These are phyloP conservation scores for Xestoiulus laeticollis DNA, from an alignment of 2,888 invertebrate species.

Conservation along the genomic window DNA sequence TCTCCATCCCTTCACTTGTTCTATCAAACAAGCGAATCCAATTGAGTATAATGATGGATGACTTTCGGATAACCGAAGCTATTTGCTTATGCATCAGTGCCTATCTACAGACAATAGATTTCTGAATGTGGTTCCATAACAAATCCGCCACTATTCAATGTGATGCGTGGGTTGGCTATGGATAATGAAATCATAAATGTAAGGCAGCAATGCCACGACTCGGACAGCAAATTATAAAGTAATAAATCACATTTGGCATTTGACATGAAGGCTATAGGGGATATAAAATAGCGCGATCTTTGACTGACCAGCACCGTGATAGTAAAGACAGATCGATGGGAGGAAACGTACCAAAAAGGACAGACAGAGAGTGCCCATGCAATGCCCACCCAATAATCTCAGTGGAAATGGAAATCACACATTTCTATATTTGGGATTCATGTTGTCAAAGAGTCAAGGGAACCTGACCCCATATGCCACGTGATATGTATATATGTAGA, in stretches of 20 bases:
- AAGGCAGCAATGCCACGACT: neutral
- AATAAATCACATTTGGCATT: constrained; percentile 51
- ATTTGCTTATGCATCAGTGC: constrained; percentile 36
- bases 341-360: constrained; percentile 25
- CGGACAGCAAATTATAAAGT: constrained; percentile 50
- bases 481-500: neutral
- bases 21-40: neutral
- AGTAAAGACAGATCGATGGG: constrained; percentile 44
- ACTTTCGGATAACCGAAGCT: constrained; percentile 21
- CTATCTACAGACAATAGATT: constrained; percentile 17
- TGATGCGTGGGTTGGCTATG: constrained; percentile 20
- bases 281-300: constrained; percentile 36
- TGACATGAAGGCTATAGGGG: constrained; percentile 42
- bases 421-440: constrained; percentile 41
- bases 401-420: constrained; percentile 38
- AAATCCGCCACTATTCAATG: neutral
- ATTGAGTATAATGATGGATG: constrained; percentile 27
- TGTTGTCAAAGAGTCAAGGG: constrained; percentile 41
- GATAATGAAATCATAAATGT: constrained; percentile 41
- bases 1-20: neutral
- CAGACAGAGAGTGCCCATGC: neutral
- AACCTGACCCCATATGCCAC: constrained; percentile 40
- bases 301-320: constrained; percentile 38
- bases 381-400: constrained; percentile 35
- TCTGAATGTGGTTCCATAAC: constrained; percentile 8